Percentiles rank a stretch among this genome's conserved stretches.
These are phyloP conservation scores for Halichoeres trimaculatus DNA, from an alignment of 2,113 vertebrate genomes.

Conservation along the genomic window DNA sequence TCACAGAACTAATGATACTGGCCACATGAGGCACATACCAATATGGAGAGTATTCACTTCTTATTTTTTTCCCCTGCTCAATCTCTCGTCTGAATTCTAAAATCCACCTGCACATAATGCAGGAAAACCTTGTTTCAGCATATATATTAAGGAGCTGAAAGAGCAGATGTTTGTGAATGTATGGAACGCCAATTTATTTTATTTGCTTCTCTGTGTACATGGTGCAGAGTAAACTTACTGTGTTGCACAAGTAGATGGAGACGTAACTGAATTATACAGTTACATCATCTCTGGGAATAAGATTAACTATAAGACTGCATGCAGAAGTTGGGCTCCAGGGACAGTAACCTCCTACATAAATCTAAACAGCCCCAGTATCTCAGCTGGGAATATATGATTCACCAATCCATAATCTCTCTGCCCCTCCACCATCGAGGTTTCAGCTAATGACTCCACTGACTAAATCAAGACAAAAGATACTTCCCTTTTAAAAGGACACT, in stretches of 20 bases:
- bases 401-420: conserved; percentile 48
- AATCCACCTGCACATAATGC: neutral
- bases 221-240: too few species aligned
- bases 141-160: too few species aligned
- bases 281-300: conserved; percentile 7
- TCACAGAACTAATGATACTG: too few species aligned
- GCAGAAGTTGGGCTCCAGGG: neutral
- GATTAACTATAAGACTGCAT: conserved; percentile 30
- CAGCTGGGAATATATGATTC: conserved; percentile 38
- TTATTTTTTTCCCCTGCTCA: too few species aligned
- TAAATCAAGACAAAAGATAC: conserved; percentile 77
- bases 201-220: neutral
- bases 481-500: conserved; percentile 72
- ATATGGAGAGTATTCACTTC: too few species aligned
- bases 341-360: conserved; percentile 21
- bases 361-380: conserved; percentile 9
- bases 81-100: too few species aligned
- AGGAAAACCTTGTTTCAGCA: neutral
- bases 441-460: conserved; percentile 70
- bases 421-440: conserved; percentile 43
- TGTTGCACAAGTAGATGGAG: too few species aligned
- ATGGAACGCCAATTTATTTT: neutral
- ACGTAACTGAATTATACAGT: neutral
- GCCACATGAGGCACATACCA: too few species aligned
- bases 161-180: too few species aligned